A percentile compares a stretch with the other conserved stretches of the same genome.
phyloP scores from a whole-genome alignment of 1,140 invertebrate genomes.

The Berghia stephanieae region DNA sequence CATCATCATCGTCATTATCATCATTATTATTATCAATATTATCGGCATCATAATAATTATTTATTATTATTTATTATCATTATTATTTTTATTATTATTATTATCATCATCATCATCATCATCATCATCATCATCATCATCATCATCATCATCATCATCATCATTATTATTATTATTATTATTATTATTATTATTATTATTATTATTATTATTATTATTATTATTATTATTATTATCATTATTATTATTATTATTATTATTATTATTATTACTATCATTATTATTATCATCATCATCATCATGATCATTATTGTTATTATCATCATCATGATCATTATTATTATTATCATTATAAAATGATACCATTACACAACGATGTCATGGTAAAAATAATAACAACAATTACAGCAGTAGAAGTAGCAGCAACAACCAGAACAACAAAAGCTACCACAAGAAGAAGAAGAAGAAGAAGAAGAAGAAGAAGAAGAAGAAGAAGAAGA shows the following conservation, averaged over 20 bases:
- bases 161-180: too few species aligned
- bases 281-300: not conserved
- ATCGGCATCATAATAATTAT: too few species aligned
- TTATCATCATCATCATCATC: too few species aligned
- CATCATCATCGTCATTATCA: too few species aligned
- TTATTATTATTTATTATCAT: too few species aligned
- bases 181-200: conserved; percentile 3
- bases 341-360: not conserved
- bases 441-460: too few species aligned
- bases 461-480: too few species aligned
- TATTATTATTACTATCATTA: not conserved
- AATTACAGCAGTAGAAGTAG: too few species aligned
- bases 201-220: not conserved
- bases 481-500: not conserved
- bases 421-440: too few species aligned
- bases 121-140: too few species aligned
- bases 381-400: not conserved
- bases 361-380: not conserved
- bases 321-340: conserved; percentile 7
- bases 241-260: conserved; percentile 9
- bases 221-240: not conserved
- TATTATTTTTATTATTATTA: too few species aligned
- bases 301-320: not conserved
- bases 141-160: conserved; percentile 16
- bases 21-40: too few species aligned